phyloP scores from a whole-genome alignment of 2,113 vertebrate genomes.

The Chloropsis hardwickii region DNA sequence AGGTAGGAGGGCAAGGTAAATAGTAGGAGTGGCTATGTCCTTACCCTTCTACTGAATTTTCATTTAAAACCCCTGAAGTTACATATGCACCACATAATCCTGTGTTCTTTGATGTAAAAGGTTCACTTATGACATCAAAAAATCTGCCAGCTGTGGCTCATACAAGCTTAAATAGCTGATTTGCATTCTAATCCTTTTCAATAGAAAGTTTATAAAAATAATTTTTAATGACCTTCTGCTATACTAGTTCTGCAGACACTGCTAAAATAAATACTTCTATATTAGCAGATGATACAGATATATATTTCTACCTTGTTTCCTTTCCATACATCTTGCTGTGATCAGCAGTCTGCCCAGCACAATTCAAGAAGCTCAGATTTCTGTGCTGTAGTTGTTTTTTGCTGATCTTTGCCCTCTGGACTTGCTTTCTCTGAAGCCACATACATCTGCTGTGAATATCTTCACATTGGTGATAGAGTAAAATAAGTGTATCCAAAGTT shows the following conservation, averaged over 20 bases:
- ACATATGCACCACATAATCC: not conserved
- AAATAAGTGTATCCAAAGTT: not conserved
- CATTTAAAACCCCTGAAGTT: not conserved
- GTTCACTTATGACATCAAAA: not conserved
- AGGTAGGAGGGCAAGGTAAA: not conserved
- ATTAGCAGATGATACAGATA: slow-evolving; percentile 14
- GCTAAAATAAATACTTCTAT: slow-evolving; percentile 32
- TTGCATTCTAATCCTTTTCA: slow-evolving; percentile 17
- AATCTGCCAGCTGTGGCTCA: not conserved
- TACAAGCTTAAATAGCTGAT: slow-evolving; percentile 16
- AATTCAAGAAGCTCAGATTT: not conserved
- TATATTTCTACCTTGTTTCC: not conserved
- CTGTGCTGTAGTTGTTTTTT: not conserved
- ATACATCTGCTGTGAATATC: not conserved
- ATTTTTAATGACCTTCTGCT: slow-evolving; percentile 32
- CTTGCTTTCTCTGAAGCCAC: not conserved
- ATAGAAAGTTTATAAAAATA: slow-evolving; percentile 26
- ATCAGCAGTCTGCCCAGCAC: not conserved
- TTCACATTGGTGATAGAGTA: not conserved
- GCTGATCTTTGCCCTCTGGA: not conserved
- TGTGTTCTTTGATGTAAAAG: not conserved
- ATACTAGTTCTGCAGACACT: not conserved
- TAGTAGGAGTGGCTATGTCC: not conserved
- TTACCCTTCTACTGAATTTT: not conserved
- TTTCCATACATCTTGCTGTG: not conserved